Evolutionary conservation across 2,113 vertebrate genomes (phyloP), one percentile per base, ranked within the genome.

Genomic region (Maccullochella peelii): DNA sequence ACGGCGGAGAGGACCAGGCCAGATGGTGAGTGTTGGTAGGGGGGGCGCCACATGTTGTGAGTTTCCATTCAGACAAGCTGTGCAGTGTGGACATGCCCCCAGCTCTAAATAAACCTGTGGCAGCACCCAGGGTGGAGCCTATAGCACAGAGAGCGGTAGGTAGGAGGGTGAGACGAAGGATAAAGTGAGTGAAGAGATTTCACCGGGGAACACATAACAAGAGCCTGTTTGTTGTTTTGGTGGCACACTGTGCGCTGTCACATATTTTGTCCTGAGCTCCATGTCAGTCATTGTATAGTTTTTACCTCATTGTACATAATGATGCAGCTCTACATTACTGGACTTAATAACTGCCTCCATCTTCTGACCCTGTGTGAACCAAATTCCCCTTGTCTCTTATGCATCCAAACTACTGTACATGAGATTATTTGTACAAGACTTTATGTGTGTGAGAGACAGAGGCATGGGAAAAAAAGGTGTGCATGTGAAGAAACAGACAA

Each of bases 61-160:
- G 75, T 73, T 55, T 89, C 91, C 86, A 91, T 93, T 95, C 91
- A 93, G 85, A 88, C 93, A 93, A 93, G 82, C 91, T 91, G 91
- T 90, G 89, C 75, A 72, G 74, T 86, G 82, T 78, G 82, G 79
- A 88, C 83, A 82, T 88, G 76, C 61, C 80, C 82, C 73, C 73
- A 87, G 79, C 86, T 88, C 84, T 89, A 90, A 93, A 93, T 89
- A 94, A 93, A 92, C 86, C 90, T 93, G 85, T 93, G 86, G 89
- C 86, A 93, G 89, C 86, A 80, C 78, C 80, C 84, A 73, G 83
- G 79, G 80, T 88, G 88, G 87, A 86, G 86, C 69, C 77, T 80
- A 42, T 68, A 57, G 44, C 62, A 12, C n/a, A 5, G 65, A 75
- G 77, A 63, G 27, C 33, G 6, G 52, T 52, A n/a, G 77, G 76